Evolutionary conservation across 2,888 invertebrate genomes (phyloP).

Genomic region (Caenorhabditis doughertyi): DNA sequence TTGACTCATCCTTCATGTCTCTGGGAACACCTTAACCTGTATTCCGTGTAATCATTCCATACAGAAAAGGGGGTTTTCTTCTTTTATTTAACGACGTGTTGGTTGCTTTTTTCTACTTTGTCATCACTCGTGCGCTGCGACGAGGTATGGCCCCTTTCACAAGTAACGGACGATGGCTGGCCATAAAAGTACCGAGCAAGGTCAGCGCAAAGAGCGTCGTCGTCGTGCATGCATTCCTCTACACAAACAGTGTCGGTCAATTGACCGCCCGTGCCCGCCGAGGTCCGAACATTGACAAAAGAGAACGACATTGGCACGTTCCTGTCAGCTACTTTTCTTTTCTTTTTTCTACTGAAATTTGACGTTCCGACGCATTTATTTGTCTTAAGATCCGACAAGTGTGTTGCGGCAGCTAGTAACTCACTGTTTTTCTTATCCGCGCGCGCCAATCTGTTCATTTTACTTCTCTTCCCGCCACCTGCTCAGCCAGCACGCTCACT

Average conservation of each 20-base stretch:
- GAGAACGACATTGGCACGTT: constrained; percentile 4
- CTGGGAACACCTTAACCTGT: background rate
- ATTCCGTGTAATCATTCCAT: background rate
- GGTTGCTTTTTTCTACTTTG: constrained; percentile 30
- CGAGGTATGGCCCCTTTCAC: constrained; percentile 54
- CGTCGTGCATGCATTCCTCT: constrained; percentile 51
- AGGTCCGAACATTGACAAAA: constrained; percentile 13
- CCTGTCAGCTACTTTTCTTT: background rate
- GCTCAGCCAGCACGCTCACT: constrained; percentile 33
- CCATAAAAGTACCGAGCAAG: constrained; percentile 62
- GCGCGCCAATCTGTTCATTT: constrained; percentile 37
- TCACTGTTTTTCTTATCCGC: constrained; percentile 40
- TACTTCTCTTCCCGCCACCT: background rate
- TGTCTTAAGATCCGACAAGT: constrained; percentile 26
- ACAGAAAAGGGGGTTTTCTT: background rate
- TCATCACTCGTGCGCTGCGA: constrained; percentile 27
- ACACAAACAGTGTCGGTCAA: constrained; percentile 57
- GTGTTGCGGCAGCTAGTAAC: constrained; percentile 42
- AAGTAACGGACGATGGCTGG: constrained; percentile 54
- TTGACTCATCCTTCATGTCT: background rate
- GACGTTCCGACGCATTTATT: constrained; percentile 32
- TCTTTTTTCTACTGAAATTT: background rate
- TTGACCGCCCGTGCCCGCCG: constrained; percentile 36
- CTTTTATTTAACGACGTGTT: constrained; percentile 5
- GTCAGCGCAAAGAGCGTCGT: constrained; percentile 35